phyloP scores from a whole-genome alignment of 2,797 vertebrate species.

The Distichodus sexfasciatus region DNA sequence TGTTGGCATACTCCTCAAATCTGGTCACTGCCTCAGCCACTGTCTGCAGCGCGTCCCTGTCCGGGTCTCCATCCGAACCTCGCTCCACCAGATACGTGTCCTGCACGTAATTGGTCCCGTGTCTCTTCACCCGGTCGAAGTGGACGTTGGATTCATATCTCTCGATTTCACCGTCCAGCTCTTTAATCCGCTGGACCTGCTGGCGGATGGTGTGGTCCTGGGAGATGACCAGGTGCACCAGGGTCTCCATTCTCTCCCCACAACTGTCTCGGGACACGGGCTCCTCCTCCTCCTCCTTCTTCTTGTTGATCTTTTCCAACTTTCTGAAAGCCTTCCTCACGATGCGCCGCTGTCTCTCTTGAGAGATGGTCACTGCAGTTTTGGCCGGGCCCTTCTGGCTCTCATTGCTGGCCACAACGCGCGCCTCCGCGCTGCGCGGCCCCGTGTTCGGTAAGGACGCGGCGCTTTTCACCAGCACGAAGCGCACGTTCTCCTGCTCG shows the following conservation, averaged over 20 bases:
- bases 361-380: conserved; percentile 68
- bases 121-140: conserved; percentile 85
- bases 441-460: conserved; percentile 88
- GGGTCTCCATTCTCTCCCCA: conserved; percentile 89
- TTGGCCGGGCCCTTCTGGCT: conserved; percentile 56
- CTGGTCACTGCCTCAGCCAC: conserved; percentile 59
- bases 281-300: conserved; percentile 67
- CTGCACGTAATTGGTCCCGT: conserved; percentile 96
- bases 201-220: conserved; percentile 97
- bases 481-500: conserved; percentile 91
- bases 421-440: conserved; percentile 90
- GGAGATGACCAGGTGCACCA: conserved; percentile 94
- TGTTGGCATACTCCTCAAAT: conserved; percentile 81
- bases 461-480: conserved; percentile 89
- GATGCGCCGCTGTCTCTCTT: conserved; percentile 89
- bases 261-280: conserved; percentile 67
- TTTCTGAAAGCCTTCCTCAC: conserved; percentile 96
- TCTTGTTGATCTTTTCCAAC: conserved; percentile 90
- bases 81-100: conserved; percentile 89
- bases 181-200: conserved; percentile 88
- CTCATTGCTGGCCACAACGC: conserved; percentile 88
- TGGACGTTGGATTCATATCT: conserved; percentile 88
- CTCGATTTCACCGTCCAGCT: conserved; percentile 92
- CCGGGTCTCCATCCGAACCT: conserved; percentile 43
- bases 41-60: conserved; percentile 36